phyloP scores from a whole-genome alignment of 2,797 vertebrate genomes.

The Xenopus petersii region DNA sequence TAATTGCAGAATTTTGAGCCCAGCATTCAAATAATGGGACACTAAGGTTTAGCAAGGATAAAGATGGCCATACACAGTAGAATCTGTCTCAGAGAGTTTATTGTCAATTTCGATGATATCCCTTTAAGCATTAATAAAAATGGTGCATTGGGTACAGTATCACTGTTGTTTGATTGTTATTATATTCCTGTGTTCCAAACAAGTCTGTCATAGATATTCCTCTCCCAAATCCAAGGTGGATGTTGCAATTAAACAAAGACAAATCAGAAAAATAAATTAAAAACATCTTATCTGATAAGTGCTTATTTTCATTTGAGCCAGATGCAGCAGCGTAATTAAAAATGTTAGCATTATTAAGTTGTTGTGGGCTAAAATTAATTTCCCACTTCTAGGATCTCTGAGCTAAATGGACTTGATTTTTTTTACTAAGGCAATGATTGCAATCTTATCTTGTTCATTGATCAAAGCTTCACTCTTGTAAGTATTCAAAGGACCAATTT shows the following conservation, averaged over 20 bases:
- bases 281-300: neutral
- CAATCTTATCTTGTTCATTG: slow-evolving; percentile 23
- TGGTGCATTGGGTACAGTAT: too few relatives aligned
- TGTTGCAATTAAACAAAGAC: neutral
- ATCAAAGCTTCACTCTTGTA: slow-evolving; percentile 28
- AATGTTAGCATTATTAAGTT: slow-evolving; percentile 6
- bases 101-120: too few relatives aligned
- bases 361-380: slow-evolving; percentile 16
- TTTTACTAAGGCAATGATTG: slow-evolving; percentile 2
- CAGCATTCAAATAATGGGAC: too few relatives aligned
- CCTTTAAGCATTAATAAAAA: too few relatives aligned
- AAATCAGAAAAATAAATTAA: neutral
- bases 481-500: slow-evolving; percentile 22
- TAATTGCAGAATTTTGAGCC: too few relatives aligned
- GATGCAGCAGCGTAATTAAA: slow-evolving; percentile 10
- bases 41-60: too few relatives aligned
- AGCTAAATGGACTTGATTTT: slow-evolving; percentile 13
- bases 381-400: slow-evolving; percentile 4
- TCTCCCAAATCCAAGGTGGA: neutral
- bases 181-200: too few relatives aligned
- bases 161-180: too few relatives aligned
- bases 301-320: neutral
- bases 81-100: too few relatives aligned
- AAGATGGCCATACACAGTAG: too few relatives aligned
- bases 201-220: neutral